These are phyloP conservation scores for Onychostoma macrolepis DNA, from an alignment of 2,113 vertebrate species.

Conservation along the genomic window DNA sequence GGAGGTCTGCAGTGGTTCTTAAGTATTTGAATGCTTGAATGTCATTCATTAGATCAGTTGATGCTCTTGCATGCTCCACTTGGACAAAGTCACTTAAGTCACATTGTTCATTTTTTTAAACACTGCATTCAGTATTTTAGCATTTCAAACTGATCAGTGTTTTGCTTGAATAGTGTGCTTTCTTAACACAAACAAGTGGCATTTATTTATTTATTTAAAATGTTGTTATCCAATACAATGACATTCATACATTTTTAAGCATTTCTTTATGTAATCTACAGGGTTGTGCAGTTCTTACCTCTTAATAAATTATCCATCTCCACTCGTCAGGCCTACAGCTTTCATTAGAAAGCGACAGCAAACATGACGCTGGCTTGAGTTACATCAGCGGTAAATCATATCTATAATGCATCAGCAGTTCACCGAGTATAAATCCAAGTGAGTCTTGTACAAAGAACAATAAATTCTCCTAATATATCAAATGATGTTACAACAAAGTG, in stretches of 20 bases:
- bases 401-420: constrained; percentile 1
- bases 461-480: neutral
- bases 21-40: neutral
- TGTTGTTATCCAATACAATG: neutral
- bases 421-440: neutral
- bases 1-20: neutral
- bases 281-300: neutral
- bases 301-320: constrained; percentile 10
- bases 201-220: neutral
- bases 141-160: neutral
- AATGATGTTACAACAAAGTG: neutral
- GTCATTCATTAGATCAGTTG: neutral
- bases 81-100: no score
- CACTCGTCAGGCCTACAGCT: neutral
- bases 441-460: neutral
- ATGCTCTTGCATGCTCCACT: neutral
- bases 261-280: neutral
- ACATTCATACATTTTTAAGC: neutral
- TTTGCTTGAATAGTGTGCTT: neutral
- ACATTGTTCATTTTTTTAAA: neutral
- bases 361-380: neutral
- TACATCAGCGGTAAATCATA: neutral
- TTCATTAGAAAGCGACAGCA: neutral
- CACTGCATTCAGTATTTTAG: neutral
- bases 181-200: neutral